phyloP scores from a whole-genome alignment of 1,140 invertebrate genomes.

The Polypedilum pembai region DNA sequence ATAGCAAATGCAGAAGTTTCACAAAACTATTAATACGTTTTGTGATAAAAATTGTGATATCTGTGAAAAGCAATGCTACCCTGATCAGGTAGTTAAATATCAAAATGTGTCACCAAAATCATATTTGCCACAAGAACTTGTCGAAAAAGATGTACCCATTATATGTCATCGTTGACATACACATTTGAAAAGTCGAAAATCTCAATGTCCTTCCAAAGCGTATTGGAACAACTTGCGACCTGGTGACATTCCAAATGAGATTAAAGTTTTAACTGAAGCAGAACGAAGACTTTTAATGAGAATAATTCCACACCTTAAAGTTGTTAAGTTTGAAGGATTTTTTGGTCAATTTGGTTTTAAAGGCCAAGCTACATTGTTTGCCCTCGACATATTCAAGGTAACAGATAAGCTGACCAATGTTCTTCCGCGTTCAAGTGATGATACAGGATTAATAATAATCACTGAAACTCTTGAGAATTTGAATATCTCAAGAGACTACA shows the following conservation, averaged over 20 bases:
- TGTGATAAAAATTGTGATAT: constrained; percentile 32
- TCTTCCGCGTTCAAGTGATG: constrained; percentile 34
- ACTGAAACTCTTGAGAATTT: constrained; percentile 37
- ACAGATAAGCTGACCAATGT: constrained; percentile 35
- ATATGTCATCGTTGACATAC: not conserved
- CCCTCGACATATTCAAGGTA: constrained; percentile 38
- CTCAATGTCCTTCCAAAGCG: not conserved
- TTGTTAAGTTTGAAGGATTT: constrained; percentile 32
- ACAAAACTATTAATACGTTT: constrained; percentile 29
- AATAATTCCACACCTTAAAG: constrained; percentile 34
- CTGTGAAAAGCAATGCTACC: constrained; percentile 33
- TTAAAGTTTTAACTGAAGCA: constrained; percentile 31
- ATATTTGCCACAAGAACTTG: constrained; percentile 29
- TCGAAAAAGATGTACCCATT: not conserved
- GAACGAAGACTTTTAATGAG: constrained; percentile 34
- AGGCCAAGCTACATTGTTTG: constrained; percentile 37
- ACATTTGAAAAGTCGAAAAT: no score
- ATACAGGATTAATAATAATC: constrained; percentile 34
- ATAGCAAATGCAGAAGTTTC: no score
- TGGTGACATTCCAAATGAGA: constrained; percentile 29
- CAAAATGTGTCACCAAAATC: not conserved
- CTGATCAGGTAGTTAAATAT: constrained; percentile 30
- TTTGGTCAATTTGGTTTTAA: constrained; percentile 35
- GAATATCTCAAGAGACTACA: constrained; percentile 32
- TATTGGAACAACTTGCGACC: not conserved